Percentiles rank a stretch among this genome's conserved stretches.
Conservation (phyloP, 2,797 vertebrate species). For the Mormyrus proboscirostris region DNA sequence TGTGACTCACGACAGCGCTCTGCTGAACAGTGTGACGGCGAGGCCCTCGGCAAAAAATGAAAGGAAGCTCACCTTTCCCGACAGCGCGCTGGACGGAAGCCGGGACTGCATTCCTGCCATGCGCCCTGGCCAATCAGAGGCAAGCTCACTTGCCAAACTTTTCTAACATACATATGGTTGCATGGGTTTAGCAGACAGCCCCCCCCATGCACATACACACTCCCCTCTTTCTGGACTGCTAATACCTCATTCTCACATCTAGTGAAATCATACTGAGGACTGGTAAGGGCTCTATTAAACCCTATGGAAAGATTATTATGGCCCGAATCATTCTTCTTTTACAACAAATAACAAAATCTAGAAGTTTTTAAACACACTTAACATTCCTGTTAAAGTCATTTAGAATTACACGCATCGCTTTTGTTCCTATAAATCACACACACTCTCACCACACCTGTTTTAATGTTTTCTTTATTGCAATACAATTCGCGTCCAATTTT, state of each 20-base stretch:
- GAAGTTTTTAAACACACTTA: neutral
- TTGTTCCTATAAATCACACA: neutral
- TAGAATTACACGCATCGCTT: neutral
- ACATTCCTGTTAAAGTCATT: neutral
- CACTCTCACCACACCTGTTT: neutral
- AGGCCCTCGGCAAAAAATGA: slow-evolving; percentile 5
- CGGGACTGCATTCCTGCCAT: slow-evolving; percentile 5
- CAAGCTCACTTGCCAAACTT: neutral
- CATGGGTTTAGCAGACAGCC: neutral
- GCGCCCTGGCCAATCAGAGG: neutral
- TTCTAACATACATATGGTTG: slow-evolving; percentile 5
- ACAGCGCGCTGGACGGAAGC: neutral
- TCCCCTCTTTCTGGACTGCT: neutral
- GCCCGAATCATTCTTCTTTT: neutral
- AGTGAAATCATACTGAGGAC: neutral
- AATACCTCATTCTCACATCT: neutral
- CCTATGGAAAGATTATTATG: neutral
- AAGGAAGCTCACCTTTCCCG: slow-evolving; percentile 10
- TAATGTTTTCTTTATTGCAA: neutral
- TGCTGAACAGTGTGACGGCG: neutral
- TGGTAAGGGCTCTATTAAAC: neutral
- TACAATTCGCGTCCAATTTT: neutral
- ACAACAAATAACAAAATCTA: neutral
- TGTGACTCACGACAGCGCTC: neutral
- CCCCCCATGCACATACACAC: neutral